These are phyloP conservation scores for Sebastiscus albofasciatus DNA, from an alignment of 2,797 vertebrate species.

Conservation along the genomic window DNA sequence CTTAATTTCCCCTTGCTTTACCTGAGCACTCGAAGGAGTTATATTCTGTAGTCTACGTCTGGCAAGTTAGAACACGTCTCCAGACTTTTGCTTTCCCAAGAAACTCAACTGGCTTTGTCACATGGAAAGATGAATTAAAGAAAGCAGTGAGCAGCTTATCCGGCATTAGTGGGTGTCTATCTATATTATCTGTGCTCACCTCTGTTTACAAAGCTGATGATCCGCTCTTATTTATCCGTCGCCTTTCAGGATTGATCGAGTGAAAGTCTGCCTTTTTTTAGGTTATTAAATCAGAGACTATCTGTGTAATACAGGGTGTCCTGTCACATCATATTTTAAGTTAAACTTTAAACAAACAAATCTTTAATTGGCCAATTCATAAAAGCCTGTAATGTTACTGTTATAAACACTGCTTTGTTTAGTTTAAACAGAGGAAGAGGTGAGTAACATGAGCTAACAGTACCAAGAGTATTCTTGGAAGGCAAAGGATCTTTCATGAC, in stretches of 20 bases:
- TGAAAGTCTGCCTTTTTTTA: background rate
- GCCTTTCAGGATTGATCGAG: background rate
- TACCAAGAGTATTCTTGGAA: background rate
- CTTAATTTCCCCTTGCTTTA: background rate
- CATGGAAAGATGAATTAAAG: conserved; percentile 21
- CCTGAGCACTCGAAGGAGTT: background rate
- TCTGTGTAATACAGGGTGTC: background rate
- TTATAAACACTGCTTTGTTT: conserved; percentile 6
- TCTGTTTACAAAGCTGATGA: background rate
- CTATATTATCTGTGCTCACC: background rate
- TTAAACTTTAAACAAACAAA: background rate
- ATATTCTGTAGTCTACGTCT: background rate
- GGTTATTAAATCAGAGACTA: background rate
- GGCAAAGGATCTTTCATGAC: background rate
- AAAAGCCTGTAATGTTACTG: background rate
- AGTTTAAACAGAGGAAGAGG: background rate
- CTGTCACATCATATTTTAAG: background rate
- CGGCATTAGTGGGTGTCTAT: background rate
- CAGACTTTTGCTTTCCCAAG: conserved; percentile 21
- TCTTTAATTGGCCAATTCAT: background rate
- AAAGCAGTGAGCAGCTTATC: conserved; percentile 3
- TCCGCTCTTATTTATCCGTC: background rate
- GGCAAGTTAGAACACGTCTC: conserved; percentile 17
- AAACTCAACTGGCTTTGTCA: conserved; percentile 18
- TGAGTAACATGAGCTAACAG: background rate